phyloP scores from a whole-genome alignment of 2,113 vertebrate genomes.

The Bombycilla garrulus region DNA sequence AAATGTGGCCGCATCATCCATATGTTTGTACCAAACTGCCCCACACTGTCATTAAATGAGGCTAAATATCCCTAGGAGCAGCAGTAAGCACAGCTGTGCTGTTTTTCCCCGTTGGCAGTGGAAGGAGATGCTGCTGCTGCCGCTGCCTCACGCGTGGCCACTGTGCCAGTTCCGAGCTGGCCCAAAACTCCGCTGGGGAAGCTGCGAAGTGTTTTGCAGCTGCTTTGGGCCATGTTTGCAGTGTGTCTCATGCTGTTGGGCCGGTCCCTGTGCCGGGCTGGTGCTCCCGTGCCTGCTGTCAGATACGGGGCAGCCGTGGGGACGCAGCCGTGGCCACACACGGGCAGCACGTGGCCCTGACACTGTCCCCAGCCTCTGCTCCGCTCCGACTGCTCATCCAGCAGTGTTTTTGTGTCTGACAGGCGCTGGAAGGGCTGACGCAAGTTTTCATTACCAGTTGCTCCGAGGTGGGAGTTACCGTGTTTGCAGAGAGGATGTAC shows the following conservation, averaged over 20 bases:
- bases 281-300: accelerated
- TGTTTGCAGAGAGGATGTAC: conserved; percentile 1
- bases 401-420: background rate
- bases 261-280: accelerated
- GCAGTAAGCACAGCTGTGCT: background rate
- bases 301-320: accelerated
- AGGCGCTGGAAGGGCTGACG: conserved; percentile 6
- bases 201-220: background rate
- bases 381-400: accelerated
- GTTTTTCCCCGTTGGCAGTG: background rate
- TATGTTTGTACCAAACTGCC: background rate
- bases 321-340: accelerated
- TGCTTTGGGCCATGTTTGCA: background rate
- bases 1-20: accelerated
- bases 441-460: conserved; percentile 42
- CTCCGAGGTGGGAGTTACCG: conserved; percentile 50
- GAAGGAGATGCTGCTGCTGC: background rate
- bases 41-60: background rate
- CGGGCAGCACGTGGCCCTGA: background rate
- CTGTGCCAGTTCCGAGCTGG: background rate
- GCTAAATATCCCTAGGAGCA: background rate
- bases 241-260: accelerated
- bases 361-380: background rate
- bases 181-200: background rate
- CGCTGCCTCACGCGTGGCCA: background rate